These are phyloP conservation scores for Ophion costatus DNA, from an alignment of 2,888 invertebrate species.

Conservation along the genomic window DNA sequence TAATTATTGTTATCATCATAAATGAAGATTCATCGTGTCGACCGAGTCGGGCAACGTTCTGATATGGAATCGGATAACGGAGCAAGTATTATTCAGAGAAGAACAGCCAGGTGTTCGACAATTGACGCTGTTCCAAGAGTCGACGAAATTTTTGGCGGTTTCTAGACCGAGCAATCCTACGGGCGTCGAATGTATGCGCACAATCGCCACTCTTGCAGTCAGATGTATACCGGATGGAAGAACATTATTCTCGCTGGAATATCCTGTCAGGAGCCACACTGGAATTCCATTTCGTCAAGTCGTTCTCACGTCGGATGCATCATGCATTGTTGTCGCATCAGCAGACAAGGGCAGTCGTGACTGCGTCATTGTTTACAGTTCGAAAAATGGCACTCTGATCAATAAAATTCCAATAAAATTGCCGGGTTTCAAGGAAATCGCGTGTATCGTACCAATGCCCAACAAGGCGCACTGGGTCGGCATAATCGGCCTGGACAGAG, in stretches of 20 bases:
- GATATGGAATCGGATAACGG: conserved; percentile 92
- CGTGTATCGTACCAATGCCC: conserved; percentile 91
- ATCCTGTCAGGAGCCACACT: conserved; percentile 89
- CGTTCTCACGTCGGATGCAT: conserved; percentile 92
- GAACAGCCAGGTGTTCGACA: conserved; percentile 93
- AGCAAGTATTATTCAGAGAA: conserved; percentile 92
- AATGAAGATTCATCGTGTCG: conserved; percentile 90
- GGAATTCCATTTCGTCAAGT: conserved; percentile 90
- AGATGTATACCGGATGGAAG: conserved; percentile 92
- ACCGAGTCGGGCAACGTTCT: conserved; percentile 96
- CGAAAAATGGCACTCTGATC: conserved; percentile 89
- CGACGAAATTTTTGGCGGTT: conserved; percentile 90
- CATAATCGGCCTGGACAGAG: conserved; percentile 95
- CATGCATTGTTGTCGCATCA: conserved; percentile 90
- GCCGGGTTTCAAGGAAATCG: conserved; percentile 88
- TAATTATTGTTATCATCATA: neutral
- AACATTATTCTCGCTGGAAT: conserved; percentile 92
- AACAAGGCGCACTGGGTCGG: conserved; percentile 94
- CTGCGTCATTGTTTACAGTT: conserved; percentile 92
- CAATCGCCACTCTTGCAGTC: conserved; percentile 88
- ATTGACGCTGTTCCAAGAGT: conserved; percentile 90
- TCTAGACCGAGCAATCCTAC: conserved; percentile 88
- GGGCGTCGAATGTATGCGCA: conserved; percentile 87
- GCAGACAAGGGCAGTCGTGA: conserved; percentile 93
- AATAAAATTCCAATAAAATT: conserved; percentile 85